Conservation (phyloP, 2,888 invertebrate species). For the Lordiphosa fenestrarum region DNA sequence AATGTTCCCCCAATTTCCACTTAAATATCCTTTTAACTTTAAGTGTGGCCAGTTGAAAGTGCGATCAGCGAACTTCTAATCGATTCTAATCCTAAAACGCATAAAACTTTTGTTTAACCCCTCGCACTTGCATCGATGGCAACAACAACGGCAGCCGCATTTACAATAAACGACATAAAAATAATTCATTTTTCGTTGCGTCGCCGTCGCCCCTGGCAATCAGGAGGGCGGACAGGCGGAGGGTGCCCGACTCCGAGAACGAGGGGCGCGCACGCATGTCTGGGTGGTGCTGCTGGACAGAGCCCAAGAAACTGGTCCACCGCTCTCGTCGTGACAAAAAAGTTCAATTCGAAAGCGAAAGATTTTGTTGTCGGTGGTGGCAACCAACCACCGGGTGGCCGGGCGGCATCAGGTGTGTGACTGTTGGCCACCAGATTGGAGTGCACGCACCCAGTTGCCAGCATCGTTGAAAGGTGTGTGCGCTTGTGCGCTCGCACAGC, state of each 20-base stretch:
- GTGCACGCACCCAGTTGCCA: conserved; percentile 55
- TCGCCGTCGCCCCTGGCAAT: conserved; percentile 69
- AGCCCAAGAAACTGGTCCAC: conserved; percentile 22
- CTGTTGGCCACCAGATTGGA: conserved; percentile 43
- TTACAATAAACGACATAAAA: conserved; percentile 47
- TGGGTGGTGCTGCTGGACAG: conserved; percentile 32
- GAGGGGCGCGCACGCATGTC: conserved; percentile 20
- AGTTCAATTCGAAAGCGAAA: conserved; percentile 72
- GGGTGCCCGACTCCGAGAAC: conserved; percentile 9
- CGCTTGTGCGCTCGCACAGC: conserved; percentile 38
- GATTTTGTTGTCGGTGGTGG: conserved; percentile 24
- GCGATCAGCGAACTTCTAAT: too few relatives aligned
- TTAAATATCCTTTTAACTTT: too few relatives aligned
- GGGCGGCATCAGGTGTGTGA: conserved; percentile 42
- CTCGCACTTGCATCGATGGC: conserved; percentile 34
- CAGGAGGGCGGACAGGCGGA: conserved; percentile 21
- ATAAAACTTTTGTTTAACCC: too few relatives aligned
- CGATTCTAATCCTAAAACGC: too few relatives aligned
- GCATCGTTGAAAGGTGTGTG: conserved; percentile 64
- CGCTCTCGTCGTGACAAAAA: conserved; percentile 37
- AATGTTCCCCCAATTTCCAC: too few relatives aligned
- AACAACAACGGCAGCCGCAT: conserved; percentile 41
- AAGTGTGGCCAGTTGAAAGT: too few relatives aligned
- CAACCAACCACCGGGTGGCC: conserved; percentile 39
- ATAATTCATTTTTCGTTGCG: conserved; percentile 76